Conservation (phyloP, 2,797 vertebrate species). For the Sphenodon punctatus region DNA sequence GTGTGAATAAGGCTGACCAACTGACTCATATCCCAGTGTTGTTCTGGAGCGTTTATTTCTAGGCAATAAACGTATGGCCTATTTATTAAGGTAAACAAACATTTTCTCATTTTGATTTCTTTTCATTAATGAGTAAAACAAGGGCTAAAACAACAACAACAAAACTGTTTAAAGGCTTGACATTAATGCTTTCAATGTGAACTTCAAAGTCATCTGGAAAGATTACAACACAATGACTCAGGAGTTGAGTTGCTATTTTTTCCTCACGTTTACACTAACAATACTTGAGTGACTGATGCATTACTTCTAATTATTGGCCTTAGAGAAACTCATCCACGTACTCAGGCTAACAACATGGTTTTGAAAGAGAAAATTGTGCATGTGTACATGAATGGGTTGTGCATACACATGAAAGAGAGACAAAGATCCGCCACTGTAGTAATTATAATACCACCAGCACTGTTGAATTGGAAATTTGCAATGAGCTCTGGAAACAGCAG, state of each 20-base stretch:
- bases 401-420: too few relatives aligned
- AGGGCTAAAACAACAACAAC: neutral
- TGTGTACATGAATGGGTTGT: too few relatives aligned
- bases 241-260: neutral
- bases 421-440: too few relatives aligned
- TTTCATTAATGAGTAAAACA: slow-evolving; percentile 1
- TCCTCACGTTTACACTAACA: too few relatives aligned
- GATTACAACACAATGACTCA: neutral
- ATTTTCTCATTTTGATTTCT: slow-evolving; percentile 8
- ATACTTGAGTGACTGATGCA: neutral
- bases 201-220: slow-evolving; percentile 14
- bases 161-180: neutral
- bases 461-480: neutral
- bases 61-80: neutral
- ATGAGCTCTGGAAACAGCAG: neutral
- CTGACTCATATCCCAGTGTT: neutral
- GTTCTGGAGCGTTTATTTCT: neutral
- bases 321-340: neutral
- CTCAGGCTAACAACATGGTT: neutral
- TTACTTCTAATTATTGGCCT: neutral
- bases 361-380: neutral
- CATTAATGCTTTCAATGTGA: neutral
- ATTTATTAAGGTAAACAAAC: slow-evolving; percentile 6
- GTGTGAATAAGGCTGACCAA: slow-evolving; percentile 26
- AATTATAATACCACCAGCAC: neutral